phyloP scores from a whole-genome alignment of 2,888 invertebrate genomes.

The Drosophila tripunctata region DNA sequence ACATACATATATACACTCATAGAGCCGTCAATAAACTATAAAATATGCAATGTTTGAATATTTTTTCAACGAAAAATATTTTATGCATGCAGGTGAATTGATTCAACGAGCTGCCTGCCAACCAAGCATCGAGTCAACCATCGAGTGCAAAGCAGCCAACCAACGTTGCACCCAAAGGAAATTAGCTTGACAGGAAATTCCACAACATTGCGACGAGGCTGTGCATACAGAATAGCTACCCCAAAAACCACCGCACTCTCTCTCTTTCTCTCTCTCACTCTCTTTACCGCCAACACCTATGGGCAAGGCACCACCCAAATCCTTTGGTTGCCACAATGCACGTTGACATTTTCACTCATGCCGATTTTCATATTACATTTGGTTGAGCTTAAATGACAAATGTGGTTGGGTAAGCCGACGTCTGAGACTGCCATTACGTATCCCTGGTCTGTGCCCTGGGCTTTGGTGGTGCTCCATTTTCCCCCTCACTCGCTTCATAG shows the following conservation, averaged over 20 bases:
- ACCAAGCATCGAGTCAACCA: conserved; percentile 38
- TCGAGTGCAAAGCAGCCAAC: conserved; percentile 32
- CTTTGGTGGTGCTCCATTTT: background rate
- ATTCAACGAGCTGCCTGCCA: conserved; percentile 70
- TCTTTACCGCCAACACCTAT: conserved; percentile 20
- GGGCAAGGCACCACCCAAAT: conserved; percentile 21
- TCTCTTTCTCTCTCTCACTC: background rate
- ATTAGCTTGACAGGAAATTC: conserved; percentile 81
- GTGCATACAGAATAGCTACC: conserved; percentile 34
- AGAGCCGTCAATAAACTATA: conserved; percentile 74
- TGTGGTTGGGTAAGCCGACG: conserved; percentile 74
- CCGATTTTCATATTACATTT: conserved; percentile 77
- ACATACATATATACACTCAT: conserved; percentile 7
- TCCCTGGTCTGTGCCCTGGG: conserved; percentile 10
- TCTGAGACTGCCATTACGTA: conserved; percentile 54
- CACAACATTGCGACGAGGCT: conserved; percentile 65
- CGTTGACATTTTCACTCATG: conserved; percentile 73
- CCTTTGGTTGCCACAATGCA: conserved; percentile 51
- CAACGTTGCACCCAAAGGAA: conserved; percentile 76
- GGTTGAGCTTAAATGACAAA: conserved; percentile 77
- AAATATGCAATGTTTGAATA: conserved; percentile 76
- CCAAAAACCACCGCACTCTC: background rate
- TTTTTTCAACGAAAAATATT: conserved; percentile 61
- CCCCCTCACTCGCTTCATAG: background rate
- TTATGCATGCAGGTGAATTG: conserved; percentile 79